These are phyloP conservation scores for Lophura nycthemera DNA, from an alignment of 2,113 vertebrate species.

Conservation along the genomic window DNA sequence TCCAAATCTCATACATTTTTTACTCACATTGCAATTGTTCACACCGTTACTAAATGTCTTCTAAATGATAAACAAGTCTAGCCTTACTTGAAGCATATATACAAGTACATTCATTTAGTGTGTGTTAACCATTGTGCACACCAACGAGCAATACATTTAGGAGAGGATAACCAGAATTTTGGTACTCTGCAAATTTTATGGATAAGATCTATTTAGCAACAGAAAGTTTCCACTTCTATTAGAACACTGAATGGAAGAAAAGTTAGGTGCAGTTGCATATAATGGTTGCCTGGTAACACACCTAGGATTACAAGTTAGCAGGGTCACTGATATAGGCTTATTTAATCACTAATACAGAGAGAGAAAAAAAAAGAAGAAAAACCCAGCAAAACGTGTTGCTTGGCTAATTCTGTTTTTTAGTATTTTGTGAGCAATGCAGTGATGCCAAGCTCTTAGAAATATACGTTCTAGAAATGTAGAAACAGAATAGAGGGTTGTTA, in stretches of 20 bases:
- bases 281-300: conserved; percentile 48
- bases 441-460: conserved; percentile 5
- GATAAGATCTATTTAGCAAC: neutral
- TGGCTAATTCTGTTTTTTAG: neutral
- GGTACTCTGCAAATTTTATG: neutral
- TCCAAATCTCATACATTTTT: conserved; percentile 17
- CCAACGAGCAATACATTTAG: neutral
- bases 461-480: neutral
- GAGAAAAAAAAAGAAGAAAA: neutral
- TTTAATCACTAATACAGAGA: conserved; percentile 2
- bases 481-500: conserved; percentile 3
- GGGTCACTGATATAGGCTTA: conserved; percentile 16
- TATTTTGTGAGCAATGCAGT: neutral
- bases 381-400: neutral
- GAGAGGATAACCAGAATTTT: neutral
- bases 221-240: conserved; percentile 5
- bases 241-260: neutral
- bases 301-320: neutral
- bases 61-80: conserved; percentile 9
- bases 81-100: neutral
- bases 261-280: neutral
- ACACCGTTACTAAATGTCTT: neutral
- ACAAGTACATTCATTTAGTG: neutral
- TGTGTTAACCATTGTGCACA: neutral
- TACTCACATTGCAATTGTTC: neutral